phyloP scores from a whole-genome alignment of 2,888 invertebrate species.

The Eupithecia pulchellata region DNA sequence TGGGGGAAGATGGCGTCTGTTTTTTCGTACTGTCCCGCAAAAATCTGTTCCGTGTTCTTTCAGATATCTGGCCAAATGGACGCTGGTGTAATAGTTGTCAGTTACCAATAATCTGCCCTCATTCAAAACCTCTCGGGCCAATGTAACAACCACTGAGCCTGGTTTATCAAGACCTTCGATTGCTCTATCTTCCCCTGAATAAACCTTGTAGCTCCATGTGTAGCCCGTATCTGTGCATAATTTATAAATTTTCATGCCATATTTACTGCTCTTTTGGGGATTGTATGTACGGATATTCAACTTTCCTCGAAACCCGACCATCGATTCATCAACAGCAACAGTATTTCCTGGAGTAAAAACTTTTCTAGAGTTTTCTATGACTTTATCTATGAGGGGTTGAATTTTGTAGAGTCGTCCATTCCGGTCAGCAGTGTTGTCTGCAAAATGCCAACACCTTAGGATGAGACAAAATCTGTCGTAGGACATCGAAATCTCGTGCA shows the following conservation, averaged over 20 bases:
- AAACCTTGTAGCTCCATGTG: conserved; percentile 34
- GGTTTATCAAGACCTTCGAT: conserved; percentile 31
- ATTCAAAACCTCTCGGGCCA: conserved; percentile 26
- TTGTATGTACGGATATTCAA: conserved; percentile 28
- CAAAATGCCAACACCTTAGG: conserved; percentile 38
- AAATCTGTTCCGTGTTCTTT: conserved; percentile 35
- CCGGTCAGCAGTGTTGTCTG: conserved; percentile 27
- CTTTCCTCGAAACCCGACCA: conserved; percentile 35
- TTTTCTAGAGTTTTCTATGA: conserved; percentile 34
- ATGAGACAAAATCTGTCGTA: conserved; percentile 33
- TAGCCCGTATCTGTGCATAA: conserved; percentile 34
- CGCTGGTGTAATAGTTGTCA: conserved; percentile 36
- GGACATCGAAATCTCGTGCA: conserved; percentile 34
- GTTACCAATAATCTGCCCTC: conserved; percentile 35
- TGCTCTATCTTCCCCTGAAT: conserved; percentile 31
- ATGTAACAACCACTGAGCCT: conserved; percentile 29
- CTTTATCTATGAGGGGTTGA: conserved; percentile 36
- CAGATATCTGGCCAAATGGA: conserved; percentile 30
- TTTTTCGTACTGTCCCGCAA: conserved; percentile 34
- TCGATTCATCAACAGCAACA: conserved; percentile 37
- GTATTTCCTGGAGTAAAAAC: conserved; percentile 35
- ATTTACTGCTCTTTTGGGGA: conserved; percentile 33
- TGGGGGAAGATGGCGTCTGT: conserved; percentile 23
- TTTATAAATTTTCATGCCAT: conserved; percentile 41
- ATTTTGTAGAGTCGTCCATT: conserved; percentile 39